A percentile compares a stretch with the other conserved stretches of the same genome.
These are phyloP conservation scores for Gila robusta DNA, from an alignment of 2,797 vertebrate genomes.

Conservation along the genomic window DNA sequence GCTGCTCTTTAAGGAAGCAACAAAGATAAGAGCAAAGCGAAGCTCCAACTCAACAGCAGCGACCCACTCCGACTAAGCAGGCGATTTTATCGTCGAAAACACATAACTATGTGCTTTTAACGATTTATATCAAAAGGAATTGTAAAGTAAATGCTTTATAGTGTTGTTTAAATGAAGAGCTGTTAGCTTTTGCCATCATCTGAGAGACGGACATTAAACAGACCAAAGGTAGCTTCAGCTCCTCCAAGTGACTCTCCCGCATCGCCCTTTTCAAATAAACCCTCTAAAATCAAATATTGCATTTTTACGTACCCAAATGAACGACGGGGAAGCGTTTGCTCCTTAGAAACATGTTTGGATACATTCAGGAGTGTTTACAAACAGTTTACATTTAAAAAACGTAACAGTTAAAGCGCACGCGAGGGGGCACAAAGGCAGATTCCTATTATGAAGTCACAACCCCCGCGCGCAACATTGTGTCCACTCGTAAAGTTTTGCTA, in stretches of 20 bases:
- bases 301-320: slow-evolving; percentile 11
- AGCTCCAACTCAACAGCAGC: slow-evolving; percentile 56
- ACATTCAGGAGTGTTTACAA: slow-evolving; percentile 28
- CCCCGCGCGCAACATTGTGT: slow-evolving; percentile 64
- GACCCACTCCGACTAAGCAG: slow-evolving; percentile 44
- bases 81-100: slow-evolving; percentile 37
- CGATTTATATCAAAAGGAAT: slow-evolving; percentile 2
- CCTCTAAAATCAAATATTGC: slow-evolving; percentile 17
- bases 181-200: slow-evolving; percentile 70
- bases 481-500: slow-evolving; percentile 53
- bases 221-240: slow-evolving; percentile 75
- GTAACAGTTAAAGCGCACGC: slow-evolving; percentile 63
- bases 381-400: slow-evolving; percentile 64
- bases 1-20: slow-evolving; percentile 86
- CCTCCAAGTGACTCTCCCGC: slow-evolving; percentile 67
- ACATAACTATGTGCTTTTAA: slow-evolving; percentile 4
- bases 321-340: background rate
- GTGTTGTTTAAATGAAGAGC: slow-evolving; percentile 73
- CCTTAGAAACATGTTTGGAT: slow-evolving; percentile 14
- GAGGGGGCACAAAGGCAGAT: slow-evolving; percentile 81
- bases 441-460: slow-evolving; percentile 77
- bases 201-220: slow-evolving; percentile 76
- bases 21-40: slow-evolving; percentile 78
- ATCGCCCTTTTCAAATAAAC: slow-evolving; percentile 60
- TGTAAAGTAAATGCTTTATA: slow-evolving; percentile 64